phyloP scores from a whole-genome alignment of 2,888 invertebrate species.

The Cryptus armator region DNA sequence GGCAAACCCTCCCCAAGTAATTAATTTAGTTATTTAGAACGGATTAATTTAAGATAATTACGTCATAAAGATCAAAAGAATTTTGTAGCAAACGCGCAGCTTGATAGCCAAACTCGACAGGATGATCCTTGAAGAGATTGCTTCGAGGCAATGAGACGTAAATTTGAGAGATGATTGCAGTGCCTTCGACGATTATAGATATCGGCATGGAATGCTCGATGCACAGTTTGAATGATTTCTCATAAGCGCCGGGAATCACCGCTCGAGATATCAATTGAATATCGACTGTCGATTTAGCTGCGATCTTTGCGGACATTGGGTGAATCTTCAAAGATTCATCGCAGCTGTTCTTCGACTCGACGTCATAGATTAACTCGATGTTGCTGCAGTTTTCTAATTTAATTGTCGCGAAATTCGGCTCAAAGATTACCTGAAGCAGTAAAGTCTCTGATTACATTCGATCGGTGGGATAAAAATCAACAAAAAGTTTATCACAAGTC shows the following conservation, averaged over 20 bases:
- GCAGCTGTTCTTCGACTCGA: constrained; percentile 82
- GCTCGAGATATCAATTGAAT: constrained; percentile 86
- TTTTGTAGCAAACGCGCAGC: constrained; percentile 83
- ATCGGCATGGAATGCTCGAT: constrained; percentile 83
- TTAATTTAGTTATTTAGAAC: not conserved
- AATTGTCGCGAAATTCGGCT: constrained; percentile 78
- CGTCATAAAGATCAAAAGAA: constrained; percentile 30
- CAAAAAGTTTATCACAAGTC: not conserved
- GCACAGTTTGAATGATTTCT: constrained; percentile 83
- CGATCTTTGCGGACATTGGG: constrained; percentile 50
- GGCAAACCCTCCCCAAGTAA: not conserved
- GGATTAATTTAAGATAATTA: constrained; percentile 16
- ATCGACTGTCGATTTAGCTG: constrained; percentile 34
- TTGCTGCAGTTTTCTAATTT: constrained; percentile 86
- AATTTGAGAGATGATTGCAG: constrained; percentile 88
- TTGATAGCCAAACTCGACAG: constrained; percentile 84
- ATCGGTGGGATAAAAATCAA: not conserved
- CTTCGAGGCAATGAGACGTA: constrained; percentile 86
- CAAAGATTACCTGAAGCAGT: constrained; percentile 82
- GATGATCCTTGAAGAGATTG: constrained; percentile 79
- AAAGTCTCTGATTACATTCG: not conserved
- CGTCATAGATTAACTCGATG: constrained; percentile 85
- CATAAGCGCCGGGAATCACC: constrained; percentile 87
- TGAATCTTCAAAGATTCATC: constrained; percentile 41
- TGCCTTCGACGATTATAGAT: constrained; percentile 86